Conservation (phyloP, 2,113 vertebrate genomes). For the Trematomus loennbergii region DNA sequence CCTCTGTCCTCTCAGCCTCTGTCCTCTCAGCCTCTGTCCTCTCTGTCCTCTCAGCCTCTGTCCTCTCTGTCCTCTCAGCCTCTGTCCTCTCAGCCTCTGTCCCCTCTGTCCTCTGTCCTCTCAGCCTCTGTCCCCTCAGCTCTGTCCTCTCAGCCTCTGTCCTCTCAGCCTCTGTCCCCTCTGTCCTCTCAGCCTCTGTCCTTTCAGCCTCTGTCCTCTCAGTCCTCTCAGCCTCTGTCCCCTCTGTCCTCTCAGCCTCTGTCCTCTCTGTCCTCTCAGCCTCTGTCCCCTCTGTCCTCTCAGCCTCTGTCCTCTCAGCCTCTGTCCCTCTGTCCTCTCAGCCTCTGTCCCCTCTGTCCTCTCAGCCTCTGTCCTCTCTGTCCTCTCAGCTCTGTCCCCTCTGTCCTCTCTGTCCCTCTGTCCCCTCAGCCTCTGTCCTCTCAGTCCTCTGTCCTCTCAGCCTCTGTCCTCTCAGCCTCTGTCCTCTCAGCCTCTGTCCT, state of each 20-base stretch:
- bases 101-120: too few species aligned
- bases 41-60: too few species aligned
- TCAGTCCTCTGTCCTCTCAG: too few species aligned
- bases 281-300: not conserved
- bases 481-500: too few species aligned
- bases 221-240: constrained; percentile 11
- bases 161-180: not conserved
- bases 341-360: not conserved
- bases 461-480: not conserved
- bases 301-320: not conserved
- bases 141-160: not conserved
- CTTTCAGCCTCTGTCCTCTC: not conserved
- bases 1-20: not conserved
- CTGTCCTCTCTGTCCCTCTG: not conserved
- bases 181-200: constrained; percentile 42
- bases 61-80: too few species aligned
- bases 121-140: not conserved
- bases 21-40: too few species aligned
- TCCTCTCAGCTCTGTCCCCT: not conserved
- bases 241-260: constrained; percentile 33
- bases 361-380: too few species aligned
- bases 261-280: not conserved
- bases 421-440: constrained; percentile 39
- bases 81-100: constrained; percentile 42
- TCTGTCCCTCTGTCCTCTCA: constrained; percentile 34